A percentile compares a stretch with the other conserved stretches of the same genome.
These are phyloP conservation scores for Lysandra coridon DNA, from an alignment of 2,888 invertebrate genomes.

Conservation along the genomic window DNA sequence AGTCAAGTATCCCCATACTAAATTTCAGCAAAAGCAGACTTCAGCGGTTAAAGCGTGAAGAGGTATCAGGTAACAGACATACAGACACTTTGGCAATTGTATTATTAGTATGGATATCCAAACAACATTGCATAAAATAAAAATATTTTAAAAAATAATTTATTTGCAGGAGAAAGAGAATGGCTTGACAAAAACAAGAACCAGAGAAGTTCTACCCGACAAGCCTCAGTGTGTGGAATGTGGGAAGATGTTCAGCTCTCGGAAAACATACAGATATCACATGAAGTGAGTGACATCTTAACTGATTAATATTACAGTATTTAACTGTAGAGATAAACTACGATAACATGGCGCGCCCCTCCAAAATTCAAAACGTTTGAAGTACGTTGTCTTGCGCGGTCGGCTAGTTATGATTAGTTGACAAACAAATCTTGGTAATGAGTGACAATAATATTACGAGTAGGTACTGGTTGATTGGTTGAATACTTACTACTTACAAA, in stretches of 20 bases:
- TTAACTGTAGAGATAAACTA: too few relatives aligned
- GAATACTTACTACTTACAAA: too few relatives aligned
- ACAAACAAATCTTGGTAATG: too few relatives aligned
- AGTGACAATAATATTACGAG: too few relatives aligned
- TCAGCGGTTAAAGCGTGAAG: neutral
- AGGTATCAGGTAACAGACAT: neutral
- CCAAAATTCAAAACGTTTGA: too few relatives aligned
- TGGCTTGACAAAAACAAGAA: slow-evolving; percentile 35
- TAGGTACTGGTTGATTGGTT: too few relatives aligned
- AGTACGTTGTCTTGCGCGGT: too few relatives aligned
- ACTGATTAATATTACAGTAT: too few relatives aligned
- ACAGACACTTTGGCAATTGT: neutral
- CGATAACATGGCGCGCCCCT: too few relatives aligned
- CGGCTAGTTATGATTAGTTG: too few relatives aligned
- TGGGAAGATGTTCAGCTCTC: slow-evolving; percentile 68
- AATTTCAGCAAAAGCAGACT: neutral
- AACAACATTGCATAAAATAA: too few relatives aligned
- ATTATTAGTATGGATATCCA: neutral
- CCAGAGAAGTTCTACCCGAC: slow-evolving; percentile 46
- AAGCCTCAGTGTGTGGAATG: slow-evolving; percentile 65
- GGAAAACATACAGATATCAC: slow-evolving; percentile 69
- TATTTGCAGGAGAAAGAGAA: slow-evolving; percentile 32
- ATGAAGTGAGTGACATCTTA: slow-evolving; percentile 56
- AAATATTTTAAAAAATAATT: neutral
- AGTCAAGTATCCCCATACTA: too few relatives aligned